phyloP scores from a whole-genome alignment of 2,797 vertebrate genomes.

The Presbytis comata region DNA sequence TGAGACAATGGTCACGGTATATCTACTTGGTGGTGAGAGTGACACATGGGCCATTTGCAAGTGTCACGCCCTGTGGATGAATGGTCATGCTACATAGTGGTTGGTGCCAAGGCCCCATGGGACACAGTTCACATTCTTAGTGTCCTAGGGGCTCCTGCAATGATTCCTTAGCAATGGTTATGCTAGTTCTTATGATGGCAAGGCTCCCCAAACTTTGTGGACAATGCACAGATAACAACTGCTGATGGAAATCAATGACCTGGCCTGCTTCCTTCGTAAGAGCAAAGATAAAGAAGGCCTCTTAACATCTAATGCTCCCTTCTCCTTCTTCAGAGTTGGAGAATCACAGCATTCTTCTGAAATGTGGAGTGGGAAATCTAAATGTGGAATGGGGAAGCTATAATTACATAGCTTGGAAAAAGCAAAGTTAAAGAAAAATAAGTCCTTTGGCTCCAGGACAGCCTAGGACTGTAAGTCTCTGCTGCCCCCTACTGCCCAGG shows the following conservation, averaged over 20 bases:
- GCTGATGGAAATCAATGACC: background rate
- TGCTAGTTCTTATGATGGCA: background rate
- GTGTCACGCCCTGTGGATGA: accelerated
- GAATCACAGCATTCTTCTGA: background rate
- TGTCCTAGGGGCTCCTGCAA: background rate
- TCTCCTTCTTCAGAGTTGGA: background rate
- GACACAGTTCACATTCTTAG: background rate
- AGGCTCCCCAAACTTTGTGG: background rate
- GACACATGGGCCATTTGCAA: accelerated
- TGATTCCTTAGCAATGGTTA: background rate
- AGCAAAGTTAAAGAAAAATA: background rate
- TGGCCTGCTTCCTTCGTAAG: background rate
- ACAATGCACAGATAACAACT: accelerated
- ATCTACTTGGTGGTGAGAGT: background rate
- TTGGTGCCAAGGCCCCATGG: background rate
- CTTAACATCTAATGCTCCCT: background rate
- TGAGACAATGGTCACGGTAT: accelerated
- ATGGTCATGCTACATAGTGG: too few species aligned
- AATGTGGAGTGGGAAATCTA: background rate
- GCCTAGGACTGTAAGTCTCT: background rate
- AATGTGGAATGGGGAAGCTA: background rate
- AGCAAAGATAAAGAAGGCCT: background rate
- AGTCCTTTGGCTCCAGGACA: background rate
- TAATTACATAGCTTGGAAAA: background rate
- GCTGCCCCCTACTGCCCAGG: slow-evolving; percentile 66